Evolutionary conservation across 1,140 invertebrate genomes (phyloP).

Genomic region (Spodoptera frugiperda): DNA sequence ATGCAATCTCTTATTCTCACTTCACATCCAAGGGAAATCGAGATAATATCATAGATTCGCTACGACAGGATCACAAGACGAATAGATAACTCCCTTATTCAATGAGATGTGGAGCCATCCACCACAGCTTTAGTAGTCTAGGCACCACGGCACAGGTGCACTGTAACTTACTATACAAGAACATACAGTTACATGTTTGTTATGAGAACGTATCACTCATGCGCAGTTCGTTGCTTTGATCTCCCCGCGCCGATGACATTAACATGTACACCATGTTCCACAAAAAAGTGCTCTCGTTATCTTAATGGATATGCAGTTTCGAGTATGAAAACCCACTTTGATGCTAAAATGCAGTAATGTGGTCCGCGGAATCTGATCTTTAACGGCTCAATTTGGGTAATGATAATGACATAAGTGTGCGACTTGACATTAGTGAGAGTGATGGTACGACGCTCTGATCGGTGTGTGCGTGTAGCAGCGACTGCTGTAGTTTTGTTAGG

Average conservation of each 20-base stretch:
- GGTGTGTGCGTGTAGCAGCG: not conserved
- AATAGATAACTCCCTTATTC: too few relatives aligned
- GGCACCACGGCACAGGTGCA: not conserved
- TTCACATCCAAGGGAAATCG: too few relatives aligned
- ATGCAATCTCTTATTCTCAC: too few relatives aligned
- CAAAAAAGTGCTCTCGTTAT: conserved; percentile 22
- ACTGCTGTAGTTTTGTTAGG: not conserved
- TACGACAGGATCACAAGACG: too few relatives aligned
- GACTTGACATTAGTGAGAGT: not conserved
- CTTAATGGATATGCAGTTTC: conserved; percentile 36
- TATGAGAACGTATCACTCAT: not conserved
- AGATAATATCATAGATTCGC: too few relatives aligned
- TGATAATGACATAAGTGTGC: not conserved
- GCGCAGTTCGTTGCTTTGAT: conserved; percentile 15
- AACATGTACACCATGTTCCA: not conserved
- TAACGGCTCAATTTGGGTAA: not conserved
- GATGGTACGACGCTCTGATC: not conserved
- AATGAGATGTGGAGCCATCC: too few relatives aligned
- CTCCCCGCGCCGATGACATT: not conserved
- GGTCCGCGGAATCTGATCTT: not conserved
- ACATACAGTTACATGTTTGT: conserved; percentile 3
- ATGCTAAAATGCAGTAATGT: conserved; percentile 9
- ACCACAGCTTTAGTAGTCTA: too few relatives aligned
- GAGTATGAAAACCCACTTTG: conserved; percentile 17
- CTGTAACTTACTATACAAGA: not conserved